Percentiles rank a stretch among this genome's conserved stretches.
Conservation (phyloP, 2,113 vertebrate genomes). For the Brienomyrus longianalis region DNA sequence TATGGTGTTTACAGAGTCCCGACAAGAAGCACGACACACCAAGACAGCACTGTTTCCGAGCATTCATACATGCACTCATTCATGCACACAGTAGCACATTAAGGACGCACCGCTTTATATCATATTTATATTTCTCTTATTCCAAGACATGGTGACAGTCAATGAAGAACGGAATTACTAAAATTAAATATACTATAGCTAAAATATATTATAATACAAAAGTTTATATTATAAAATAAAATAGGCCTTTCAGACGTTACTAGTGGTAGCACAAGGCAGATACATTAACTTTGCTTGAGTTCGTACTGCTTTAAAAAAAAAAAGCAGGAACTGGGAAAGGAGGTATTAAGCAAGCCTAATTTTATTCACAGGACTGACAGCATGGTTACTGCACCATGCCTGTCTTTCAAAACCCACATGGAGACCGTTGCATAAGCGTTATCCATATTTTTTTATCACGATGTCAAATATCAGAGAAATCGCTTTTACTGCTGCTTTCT, state of each 20-base stretch:
- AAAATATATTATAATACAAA: not conserved
- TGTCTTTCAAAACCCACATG: slow-evolving; percentile 1
- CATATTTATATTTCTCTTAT: not conserved
- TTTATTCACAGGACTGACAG: not conserved
- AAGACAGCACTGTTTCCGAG: not conserved
- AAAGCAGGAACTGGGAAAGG: not conserved
- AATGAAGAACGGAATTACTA: not conserved
- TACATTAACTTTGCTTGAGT: not conserved
- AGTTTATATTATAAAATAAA: not conserved
- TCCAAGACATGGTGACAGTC: not conserved
- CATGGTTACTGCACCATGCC: not conserved
- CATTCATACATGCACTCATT: not conserved
- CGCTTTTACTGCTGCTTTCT: not conserved
- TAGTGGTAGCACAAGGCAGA: not conserved
- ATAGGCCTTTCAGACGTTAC: not conserved
- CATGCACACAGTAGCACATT: slow-evolving; percentile 1
- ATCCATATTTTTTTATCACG: not conserved
- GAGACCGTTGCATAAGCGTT: slow-evolving; percentile 3
- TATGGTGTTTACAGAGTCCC: not conserved
- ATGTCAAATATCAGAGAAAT: slow-evolving; percentile 3
- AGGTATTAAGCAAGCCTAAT: not conserved
- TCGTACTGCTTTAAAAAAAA: not conserved
- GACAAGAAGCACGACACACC: not conserved
- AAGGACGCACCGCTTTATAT: not conserved
- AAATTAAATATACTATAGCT: not conserved